phyloP scores from a whole-genome alignment of 53 echinoderm and acorn worm species.

The Crossaster papposus region DNA sequence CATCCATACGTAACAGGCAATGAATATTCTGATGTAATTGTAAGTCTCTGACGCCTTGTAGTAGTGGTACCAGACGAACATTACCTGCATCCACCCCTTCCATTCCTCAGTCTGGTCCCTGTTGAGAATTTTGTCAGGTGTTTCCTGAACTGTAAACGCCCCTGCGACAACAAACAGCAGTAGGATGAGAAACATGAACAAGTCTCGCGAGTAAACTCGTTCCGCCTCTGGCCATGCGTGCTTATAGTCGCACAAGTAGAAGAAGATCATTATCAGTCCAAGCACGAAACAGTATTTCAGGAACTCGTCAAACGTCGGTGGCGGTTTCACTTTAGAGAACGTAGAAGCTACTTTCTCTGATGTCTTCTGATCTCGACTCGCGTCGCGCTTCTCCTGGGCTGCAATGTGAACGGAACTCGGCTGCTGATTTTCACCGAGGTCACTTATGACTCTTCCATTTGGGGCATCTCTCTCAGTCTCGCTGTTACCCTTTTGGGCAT shows the following conservation, averaged over 20 bases:
- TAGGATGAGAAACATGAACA: constrained; percentile 72
- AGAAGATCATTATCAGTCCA: constrained; percentile 75
- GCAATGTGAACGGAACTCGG: too few species aligned
- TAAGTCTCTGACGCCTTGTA: constrained; percentile 78
- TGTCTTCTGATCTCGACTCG: neutral
- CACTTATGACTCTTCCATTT: neutral
- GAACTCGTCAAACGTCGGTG: constrained; percentile 77
- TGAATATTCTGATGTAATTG: constrained; percentile 80
- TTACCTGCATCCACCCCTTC: constrained; percentile 95
- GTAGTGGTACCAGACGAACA: constrained; percentile 95
- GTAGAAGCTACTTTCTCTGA: neutral
- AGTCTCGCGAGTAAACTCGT: constrained; percentile 69
- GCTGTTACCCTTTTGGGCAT: neutral
- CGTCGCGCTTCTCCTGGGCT: neutral
- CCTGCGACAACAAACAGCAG: constrained; percentile 74
- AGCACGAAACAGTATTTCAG: constrained; percentile 64
- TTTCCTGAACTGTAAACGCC: constrained; percentile 68
- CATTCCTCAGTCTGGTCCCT: constrained; percentile 96
- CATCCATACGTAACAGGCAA: constrained; percentile 95
- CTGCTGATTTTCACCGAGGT: neutral
- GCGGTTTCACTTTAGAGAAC: constrained; percentile 69
- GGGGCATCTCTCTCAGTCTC: neutral
- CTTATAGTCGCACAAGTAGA: constrained; percentile 75
- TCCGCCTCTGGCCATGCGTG: constrained; percentile 65
- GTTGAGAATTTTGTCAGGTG: constrained; percentile 76